Conservation (phyloP, 2,797 vertebrate species). For the Garrulus glandarius region DNA sequence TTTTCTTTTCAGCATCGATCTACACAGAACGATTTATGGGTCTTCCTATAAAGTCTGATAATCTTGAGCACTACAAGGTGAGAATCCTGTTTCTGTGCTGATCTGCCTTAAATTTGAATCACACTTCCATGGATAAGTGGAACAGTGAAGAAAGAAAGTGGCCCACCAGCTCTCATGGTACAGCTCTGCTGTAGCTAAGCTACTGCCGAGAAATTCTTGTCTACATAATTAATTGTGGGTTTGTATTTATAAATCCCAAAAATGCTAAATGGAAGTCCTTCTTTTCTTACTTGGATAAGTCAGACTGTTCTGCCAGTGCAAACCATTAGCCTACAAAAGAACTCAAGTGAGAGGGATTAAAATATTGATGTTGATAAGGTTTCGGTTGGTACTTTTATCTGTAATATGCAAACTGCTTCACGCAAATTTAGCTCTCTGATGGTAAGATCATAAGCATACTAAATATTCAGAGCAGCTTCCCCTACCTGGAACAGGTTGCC, state of each 20-base stretch:
- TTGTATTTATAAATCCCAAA: background rate
- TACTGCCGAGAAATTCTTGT: background rate
- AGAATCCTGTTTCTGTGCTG: constrained; percentile 30
- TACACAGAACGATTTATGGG: constrained; percentile 84
- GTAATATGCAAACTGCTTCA: background rate
- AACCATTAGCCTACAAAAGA: background rate
- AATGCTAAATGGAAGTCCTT: background rate
- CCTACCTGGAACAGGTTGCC: background rate
- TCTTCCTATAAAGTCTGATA: constrained; percentile 77
- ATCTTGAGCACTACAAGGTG: constrained; percentile 80
- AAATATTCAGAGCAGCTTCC: background rate
- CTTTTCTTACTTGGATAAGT: background rate
- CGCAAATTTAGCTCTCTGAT: background rate
- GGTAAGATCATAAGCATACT: background rate
- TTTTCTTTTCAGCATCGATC: constrained; percentile 74
- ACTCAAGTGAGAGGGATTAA: background rate
- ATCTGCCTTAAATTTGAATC: background rate
- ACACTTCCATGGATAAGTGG: background rate
- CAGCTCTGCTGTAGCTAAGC: background rate
- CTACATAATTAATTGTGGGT: background rate
- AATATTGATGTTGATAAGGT: background rate
- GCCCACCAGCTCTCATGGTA: background rate
- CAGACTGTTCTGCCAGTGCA: background rate
- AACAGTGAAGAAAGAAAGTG: background rate
- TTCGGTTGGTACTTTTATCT: background rate